Evolutionary conservation across 2,113 vertebrate species (phyloP).

Genomic region (Mus spicilegus): DNA sequence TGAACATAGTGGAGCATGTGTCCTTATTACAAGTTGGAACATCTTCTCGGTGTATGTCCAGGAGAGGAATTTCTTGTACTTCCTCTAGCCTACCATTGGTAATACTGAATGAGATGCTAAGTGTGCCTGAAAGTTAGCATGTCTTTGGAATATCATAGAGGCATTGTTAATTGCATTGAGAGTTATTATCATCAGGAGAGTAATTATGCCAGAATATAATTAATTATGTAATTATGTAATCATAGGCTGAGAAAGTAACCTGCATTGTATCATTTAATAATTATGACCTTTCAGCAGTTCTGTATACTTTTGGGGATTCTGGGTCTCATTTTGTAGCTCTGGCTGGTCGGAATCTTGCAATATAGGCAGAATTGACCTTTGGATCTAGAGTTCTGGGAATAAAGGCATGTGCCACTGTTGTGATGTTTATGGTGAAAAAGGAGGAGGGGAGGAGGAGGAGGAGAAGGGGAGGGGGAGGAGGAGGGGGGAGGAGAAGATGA

Average conservation of each 20-base stretch:
- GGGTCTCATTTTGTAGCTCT: not conserved
- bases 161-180: not conserved
- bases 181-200: not conserved
- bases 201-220: slow-evolving; percentile 29
- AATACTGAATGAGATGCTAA: not conserved
- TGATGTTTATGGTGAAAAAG: not conserved
- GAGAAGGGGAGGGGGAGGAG: too few relatives aligned
- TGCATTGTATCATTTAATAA: not conserved
- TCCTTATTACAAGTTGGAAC: too few relatives aligned
- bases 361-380: too few relatives aligned
- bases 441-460: not conserved
- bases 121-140: not conserved
- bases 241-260: not conserved
- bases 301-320: not conserved
- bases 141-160: slow-evolving; percentile 22
- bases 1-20: too few relatives aligned
- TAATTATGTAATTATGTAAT: not conserved
- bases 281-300: slow-evolving; percentile 10
- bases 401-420: not conserved
- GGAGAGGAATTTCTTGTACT: not conserved
- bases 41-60: too few relatives aligned
- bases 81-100: not conserved
- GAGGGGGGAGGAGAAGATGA: fast-evolving
- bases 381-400: too few relatives aligned
- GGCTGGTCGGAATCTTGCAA: not conserved